Evolutionary conservation across 2,113 vertebrate species (phyloP), one percentile per base, ranked within the genome.

Genomic region (Labrus mixtus): DNA sequence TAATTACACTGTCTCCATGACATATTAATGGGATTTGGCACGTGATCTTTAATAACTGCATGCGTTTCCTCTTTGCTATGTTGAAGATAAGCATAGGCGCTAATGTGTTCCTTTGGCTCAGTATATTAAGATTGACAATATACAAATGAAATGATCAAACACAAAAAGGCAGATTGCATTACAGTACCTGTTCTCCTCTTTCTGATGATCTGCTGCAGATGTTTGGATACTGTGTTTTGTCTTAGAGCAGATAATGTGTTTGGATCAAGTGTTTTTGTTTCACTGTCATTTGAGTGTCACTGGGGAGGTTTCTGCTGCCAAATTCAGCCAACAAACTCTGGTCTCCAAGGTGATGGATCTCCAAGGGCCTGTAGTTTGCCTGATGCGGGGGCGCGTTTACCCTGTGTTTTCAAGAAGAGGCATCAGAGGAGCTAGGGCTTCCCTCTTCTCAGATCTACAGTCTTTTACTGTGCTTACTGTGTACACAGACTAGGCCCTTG

Each of bases 1-100:
- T 90, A 86, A 91, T 92, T 86, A 86, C 48, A 20, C 69, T 62
- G 84, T 89, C 91, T 90, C 72, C 20, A 10, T 89, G 83, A 89
- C 84, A 87, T 62, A 86, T 81, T 89, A 76, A 87, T 68, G 59
- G 83, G 63, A 37, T 61, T 84, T 86, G 63, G 57, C 58, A 70
- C 43, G 57, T 87, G 68, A 81, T 82, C 72, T 73, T 33, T 37
- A 61, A 57, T 66, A 79, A 73, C 37, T 0, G 36, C 53, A 20
- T 79, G 56, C 20, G 50, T 41, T 13, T 64, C 73, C 71, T 55
- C 56, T 63, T 48, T 64, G 53, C 61, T 56, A 37, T 57, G 39
- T 73, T 16, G 25, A 70, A 57, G 37, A 73, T 86, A 43, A 78
- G 43, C 2, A 1, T 37, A 12, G 63, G 17, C 56, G n/a, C 25